Evolutionary conservation across 2,113 vertebrate species (phyloP).

Genomic region (Lepisosteus osseus): DNA sequence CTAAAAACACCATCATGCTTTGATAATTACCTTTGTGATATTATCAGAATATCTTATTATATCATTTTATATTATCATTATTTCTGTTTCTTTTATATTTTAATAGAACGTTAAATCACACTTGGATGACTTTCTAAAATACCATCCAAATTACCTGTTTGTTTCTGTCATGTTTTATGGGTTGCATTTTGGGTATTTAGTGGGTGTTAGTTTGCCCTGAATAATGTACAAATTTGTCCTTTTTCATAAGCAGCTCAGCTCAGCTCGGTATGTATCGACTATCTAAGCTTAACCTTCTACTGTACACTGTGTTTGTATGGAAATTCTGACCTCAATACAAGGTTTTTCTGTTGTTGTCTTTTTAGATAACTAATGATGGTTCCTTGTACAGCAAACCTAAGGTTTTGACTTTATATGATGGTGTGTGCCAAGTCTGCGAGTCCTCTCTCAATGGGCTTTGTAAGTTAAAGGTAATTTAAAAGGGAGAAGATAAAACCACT

Average conservation of each 20-base stretch:
- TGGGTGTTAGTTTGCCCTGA: slow-evolving; percentile 40
- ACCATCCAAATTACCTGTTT: slow-evolving; percentile 34
- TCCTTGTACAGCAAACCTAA: slow-evolving; percentile 65
- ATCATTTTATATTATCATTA: too few species aligned
- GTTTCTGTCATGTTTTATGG: slow-evolving; percentile 33
- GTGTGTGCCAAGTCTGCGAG: slow-evolving; percentile 69
- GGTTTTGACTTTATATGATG: slow-evolving; percentile 69
- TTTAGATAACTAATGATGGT: slow-evolving; percentile 72
- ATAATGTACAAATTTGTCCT: slow-evolving; percentile 33
- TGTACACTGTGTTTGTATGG: slow-evolving; percentile 14
- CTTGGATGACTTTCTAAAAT: slow-evolving; percentile 22
- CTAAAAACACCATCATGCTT: too few species aligned
- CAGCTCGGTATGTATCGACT: slow-evolving; percentile 37
- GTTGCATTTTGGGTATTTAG: slow-evolving; percentile 24
- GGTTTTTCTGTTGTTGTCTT: slow-evolving; percentile 34
- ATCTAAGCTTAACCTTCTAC: slow-evolving; percentile 16
- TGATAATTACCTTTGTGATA: too few species aligned
- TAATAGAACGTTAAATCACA: too few species aligned
- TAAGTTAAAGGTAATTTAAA: slow-evolving; percentile 80
- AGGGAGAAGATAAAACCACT: too few species aligned
- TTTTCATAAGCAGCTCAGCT: slow-evolving; percentile 35
- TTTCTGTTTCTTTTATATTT: too few species aligned
- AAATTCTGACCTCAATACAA: slow-evolving; percentile 41
- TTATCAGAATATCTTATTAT: too few species aligned
- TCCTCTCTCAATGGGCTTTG: slow-evolving; percentile 60